Evolutionary conservation across 2,888 invertebrate species (phyloP).

Genomic region (Keiferia lycopersicella): DNA sequence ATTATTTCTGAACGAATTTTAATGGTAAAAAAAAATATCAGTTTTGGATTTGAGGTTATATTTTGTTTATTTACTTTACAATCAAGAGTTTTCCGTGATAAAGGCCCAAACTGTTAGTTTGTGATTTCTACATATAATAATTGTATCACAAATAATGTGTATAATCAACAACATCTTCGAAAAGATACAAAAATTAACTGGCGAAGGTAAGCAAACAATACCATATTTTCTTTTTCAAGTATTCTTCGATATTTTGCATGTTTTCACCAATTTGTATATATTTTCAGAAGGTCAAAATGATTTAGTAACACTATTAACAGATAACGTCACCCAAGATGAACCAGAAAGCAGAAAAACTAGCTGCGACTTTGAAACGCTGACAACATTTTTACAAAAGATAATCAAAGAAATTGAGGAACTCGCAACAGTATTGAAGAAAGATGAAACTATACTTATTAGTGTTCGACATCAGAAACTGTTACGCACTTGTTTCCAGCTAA

Average conservation of each 20-base stretch:
- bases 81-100: not conserved
- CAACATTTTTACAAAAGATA: slow-evolving; percentile 68
- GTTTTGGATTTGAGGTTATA: not conserved
- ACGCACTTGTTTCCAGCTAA: slow-evolving; percentile 82
- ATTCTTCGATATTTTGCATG: not conserved
- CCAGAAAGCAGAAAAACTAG: slow-evolving; percentile 32
- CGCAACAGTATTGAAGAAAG: slow-evolving; percentile 50
- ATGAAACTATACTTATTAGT: slow-evolving; percentile 78
- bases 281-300: slow-evolving; percentile 56
- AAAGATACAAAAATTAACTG: slow-evolving; percentile 48
- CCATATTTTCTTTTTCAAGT: not conserved
- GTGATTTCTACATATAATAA: not conserved
- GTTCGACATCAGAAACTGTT: slow-evolving; percentile 85
- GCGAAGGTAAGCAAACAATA: slow-evolving; percentile 45
- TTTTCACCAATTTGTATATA: not conserved
- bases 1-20: not conserved
- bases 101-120: not conserved
- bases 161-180: slow-evolving; percentile 44
- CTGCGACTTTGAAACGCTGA: slow-evolving; percentile 48
- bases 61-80: not conserved
- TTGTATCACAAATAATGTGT: slow-evolving; percentile 35
- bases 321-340: slow-evolving; percentile 32
- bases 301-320: slow-evolving; percentile 43
- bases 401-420: slow-evolving; percentile 67
- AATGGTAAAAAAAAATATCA: not conserved